Percentiles rank a stretch among this genome's conserved stretches.
Evolutionary conservation across 2,113 vertebrate genomes (phyloP).

Genomic region (Aviceda subcristata): DNA sequence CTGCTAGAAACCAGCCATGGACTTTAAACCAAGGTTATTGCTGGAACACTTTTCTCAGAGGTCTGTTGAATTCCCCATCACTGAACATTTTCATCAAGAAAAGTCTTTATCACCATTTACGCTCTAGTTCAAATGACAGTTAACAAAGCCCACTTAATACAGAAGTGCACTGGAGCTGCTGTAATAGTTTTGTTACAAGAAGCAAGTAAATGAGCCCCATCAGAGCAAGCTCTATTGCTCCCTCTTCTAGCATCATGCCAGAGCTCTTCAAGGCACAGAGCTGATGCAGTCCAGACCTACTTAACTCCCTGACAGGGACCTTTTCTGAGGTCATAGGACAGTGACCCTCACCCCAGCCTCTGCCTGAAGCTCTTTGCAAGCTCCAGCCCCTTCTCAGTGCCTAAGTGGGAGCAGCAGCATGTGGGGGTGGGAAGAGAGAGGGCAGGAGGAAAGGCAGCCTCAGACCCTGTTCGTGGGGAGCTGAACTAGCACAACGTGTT

Average conservation of each 20-base stretch:
- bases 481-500: rapidly evolving
- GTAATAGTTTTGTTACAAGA: neutral
- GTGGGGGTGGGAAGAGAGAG: neutral
- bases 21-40: neutral
- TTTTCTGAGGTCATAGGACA: neutral
- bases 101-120: neutral
- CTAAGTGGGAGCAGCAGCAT: neutral
- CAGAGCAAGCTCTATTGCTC: neutral
- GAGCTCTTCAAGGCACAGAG: neutral
- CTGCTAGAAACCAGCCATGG: neutral
- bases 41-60: neutral
- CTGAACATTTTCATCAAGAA: constrained; percentile 27
- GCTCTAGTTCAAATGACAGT: constrained; percentile 6
- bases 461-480: neutral
- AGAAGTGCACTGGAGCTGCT: neutral
- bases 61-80: neutral
- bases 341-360: neutral
- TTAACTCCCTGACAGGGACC: neutral
- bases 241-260: neutral
- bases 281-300: neutral
- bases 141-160: neutral
- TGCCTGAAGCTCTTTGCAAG: neutral
- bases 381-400: neutral
- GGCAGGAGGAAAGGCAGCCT: neutral
- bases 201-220: constrained; percentile 5